Evolutionary conservation across 2,797 vertebrate genomes (phyloP).

Genomic region (Cossypha dichroa): DNA sequence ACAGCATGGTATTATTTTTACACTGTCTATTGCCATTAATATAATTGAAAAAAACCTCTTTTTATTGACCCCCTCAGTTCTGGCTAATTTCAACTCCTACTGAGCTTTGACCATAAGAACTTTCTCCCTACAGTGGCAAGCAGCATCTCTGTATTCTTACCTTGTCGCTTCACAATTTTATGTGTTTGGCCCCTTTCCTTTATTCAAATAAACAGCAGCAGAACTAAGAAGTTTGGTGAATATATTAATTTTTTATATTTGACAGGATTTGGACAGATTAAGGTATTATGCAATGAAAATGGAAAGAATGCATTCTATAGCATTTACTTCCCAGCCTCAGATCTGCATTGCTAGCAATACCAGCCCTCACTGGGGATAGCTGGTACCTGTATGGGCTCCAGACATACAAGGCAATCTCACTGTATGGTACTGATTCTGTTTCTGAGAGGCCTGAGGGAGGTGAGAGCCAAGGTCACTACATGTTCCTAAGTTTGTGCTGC

Average conservation of each 20-base stretch:
- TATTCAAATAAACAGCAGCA: neutral
- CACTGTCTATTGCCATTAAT: neutral
- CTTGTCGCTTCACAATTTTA: neutral
- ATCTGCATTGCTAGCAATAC: fast-evolving
- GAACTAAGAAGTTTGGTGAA: neutral
- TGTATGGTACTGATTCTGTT: neutral
- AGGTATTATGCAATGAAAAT: neutral
- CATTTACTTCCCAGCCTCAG: neutral
- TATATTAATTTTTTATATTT: neutral
- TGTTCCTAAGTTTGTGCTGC: neutral
- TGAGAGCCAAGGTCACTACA: neutral
- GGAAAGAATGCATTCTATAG: neutral
- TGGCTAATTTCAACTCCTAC: neutral
- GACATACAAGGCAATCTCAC: neutral
- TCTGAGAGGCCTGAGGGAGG: neutral
- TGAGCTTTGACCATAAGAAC: neutral
- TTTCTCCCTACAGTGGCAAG: neutral
- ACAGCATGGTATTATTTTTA: neutral
- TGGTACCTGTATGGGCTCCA: neutral
- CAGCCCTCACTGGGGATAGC: neutral
- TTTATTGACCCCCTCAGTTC: neutral
- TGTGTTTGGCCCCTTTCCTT: neutral
- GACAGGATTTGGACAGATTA: neutral
- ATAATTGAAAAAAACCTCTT: neutral
- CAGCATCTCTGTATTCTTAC: neutral